phyloP scores from a whole-genome alignment of 2,113 vertebrate species.

The Pao palembangensis region DNA sequence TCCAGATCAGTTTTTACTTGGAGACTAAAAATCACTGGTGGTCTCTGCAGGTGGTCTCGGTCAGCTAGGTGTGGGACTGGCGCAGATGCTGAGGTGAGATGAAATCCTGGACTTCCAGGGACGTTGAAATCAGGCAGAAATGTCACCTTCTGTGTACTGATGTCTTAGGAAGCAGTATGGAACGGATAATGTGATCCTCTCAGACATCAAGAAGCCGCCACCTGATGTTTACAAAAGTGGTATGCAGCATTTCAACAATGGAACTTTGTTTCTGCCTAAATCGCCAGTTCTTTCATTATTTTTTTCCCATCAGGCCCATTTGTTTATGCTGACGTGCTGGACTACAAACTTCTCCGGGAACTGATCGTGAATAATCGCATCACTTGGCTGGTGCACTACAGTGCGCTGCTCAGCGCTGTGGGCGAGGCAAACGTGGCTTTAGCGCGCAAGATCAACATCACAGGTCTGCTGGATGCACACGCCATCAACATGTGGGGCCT shows the following conservation, averaged over 20 bases:
- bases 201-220: slow-evolving; percentile 77
- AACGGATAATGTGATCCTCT: slow-evolving; percentile 75
- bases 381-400: slow-evolving; percentile 78
- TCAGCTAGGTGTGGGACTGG: slow-evolving; percentile 75
- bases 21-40: neutral
- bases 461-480: slow-evolving; percentile 58
- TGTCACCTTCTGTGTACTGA: slow-evolving; percentile 2
- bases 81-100: slow-evolving; percentile 71
- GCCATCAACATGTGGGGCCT: neutral
- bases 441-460: slow-evolving; percentile 78
- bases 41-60: slow-evolving; percentile 72
- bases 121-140: neutral
- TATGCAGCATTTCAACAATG: slow-evolving; percentile 29
- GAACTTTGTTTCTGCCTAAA: neutral
- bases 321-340: slow-evolving; percentile 76
- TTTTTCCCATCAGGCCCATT: slow-evolving; percentile 66
- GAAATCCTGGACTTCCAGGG: neutral
- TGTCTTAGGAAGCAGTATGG: slow-evolving; percentile 71
- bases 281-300: neutral
- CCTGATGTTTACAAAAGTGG: slow-evolving; percentile 65
- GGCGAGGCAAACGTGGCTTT: slow-evolving; percentile 75
- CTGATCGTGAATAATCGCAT: slow-evolving; percentile 73
- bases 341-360: slow-evolving; percentile 75
- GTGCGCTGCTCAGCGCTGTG: slow-evolving; percentile 74
- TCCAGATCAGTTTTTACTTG: neutral